Conservation (phyloP, 2,888 invertebrate genomes). For the Agriopis marginaria region DNA sequence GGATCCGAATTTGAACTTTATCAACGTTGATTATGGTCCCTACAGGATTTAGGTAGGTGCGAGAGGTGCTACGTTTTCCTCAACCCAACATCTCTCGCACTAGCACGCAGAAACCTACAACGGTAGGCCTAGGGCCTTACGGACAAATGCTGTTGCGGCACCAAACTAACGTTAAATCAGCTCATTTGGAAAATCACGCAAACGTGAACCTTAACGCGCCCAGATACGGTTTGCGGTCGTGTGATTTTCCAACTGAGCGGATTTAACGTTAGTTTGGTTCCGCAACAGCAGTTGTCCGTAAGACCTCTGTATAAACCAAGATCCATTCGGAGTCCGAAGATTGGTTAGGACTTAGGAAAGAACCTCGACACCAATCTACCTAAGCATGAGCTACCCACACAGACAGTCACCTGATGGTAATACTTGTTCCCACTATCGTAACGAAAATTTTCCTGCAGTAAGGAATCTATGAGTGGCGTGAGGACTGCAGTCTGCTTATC, state of each 20-base stretch:
- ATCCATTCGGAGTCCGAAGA: background rate
- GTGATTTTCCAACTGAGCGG: too few species aligned
- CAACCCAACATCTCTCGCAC: background rate
- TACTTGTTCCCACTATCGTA: background rate
- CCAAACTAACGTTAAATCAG: too few species aligned
- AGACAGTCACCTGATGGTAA: conserved; percentile 1
- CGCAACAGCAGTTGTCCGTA: too few species aligned
- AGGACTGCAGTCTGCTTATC: background rate
- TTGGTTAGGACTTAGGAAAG: background rate
- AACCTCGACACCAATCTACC: background rate
- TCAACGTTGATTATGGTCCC: background rate
- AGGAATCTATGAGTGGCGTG: background rate
- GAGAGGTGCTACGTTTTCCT: too few species aligned
- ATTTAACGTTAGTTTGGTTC: too few species aligned
- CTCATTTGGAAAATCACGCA: too few species aligned
- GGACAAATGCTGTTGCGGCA: too few species aligned
- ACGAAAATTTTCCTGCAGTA: background rate
- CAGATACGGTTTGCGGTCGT: too few species aligned
- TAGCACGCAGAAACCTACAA: background rate
- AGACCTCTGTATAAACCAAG: background rate
- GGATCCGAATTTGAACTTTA: background rate
- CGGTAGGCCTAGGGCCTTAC: too few species aligned
- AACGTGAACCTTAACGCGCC: too few species aligned
- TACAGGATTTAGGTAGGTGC: background rate
- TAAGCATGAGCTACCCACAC: background rate